A percentile compares a stretch with the other conserved stretches of the same genome.
Conservation (phyloP, 2,113 vertebrate species). For the Trematomus loennbergii region DNA sequence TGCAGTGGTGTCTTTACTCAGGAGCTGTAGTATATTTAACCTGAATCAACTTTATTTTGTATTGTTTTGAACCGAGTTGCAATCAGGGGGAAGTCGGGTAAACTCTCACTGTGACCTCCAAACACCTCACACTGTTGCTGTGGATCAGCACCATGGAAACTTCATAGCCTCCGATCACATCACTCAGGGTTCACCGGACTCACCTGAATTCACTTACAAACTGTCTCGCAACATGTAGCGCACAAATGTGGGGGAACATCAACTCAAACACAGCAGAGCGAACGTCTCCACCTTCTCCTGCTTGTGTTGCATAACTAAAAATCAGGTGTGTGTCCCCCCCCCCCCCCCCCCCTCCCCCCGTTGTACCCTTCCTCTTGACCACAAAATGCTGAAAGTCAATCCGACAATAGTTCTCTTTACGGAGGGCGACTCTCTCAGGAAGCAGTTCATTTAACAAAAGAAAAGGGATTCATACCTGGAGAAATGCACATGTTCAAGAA, state of each 20-base stretch:
- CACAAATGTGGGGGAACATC: conserved; percentile 34
- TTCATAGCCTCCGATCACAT: conserved; percentile 35
- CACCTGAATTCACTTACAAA: conserved; percentile 14
- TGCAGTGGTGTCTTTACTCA: conserved; percentile 84
- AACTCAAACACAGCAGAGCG: conserved; percentile 16
- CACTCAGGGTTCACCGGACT: neutral
- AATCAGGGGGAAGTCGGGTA: conserved; percentile 69
- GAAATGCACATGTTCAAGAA: conserved; percentile 73
- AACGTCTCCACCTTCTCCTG: conserved; percentile 10
- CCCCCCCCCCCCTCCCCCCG: neutral
- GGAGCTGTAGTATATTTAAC: conserved; percentile 82
- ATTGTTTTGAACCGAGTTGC: conserved; percentile 75
- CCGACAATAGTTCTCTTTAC: conserved; percentile 36
- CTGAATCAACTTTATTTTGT: conserved; percentile 82
- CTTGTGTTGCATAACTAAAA: conserved; percentile 20
- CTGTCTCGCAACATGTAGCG: conserved; percentile 26
- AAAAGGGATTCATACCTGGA: conserved; percentile 59
- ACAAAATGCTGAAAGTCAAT: conserved; percentile 28
- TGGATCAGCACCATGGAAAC: conserved; percentile 70
- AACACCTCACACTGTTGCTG: conserved; percentile 66
- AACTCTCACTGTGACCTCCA: conserved; percentile 57
- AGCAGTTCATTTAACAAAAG: conserved; percentile 64
- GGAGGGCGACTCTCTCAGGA: conserved; percentile 80
- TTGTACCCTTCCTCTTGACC: conserved; percentile 35
- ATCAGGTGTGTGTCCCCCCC: conserved; percentile 23